Evolutionary conservation across 1,140 invertebrate genomes (phyloP).

Genomic region (Nomia melanderi): DNA sequence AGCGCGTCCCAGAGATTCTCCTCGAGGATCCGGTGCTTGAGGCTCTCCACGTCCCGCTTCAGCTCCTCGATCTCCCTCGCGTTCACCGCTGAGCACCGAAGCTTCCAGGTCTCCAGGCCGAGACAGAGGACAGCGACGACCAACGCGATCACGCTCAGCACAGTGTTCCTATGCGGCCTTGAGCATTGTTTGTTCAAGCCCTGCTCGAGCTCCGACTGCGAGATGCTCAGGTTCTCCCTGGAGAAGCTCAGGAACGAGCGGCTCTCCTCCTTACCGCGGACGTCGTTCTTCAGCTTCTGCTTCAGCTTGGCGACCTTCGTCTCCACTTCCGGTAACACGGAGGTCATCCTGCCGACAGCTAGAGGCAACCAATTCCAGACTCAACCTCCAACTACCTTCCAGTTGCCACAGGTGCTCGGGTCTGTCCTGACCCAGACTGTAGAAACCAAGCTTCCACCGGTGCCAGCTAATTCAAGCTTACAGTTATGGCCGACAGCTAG

Average conservation of each 20-base stretch:
- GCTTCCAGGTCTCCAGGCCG: slow-evolving; percentile 70
- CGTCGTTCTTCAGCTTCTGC: slow-evolving; percentile 50
- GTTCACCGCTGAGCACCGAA: slow-evolving; percentile 65
- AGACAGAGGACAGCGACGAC: slow-evolving; percentile 66
- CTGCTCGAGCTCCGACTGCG: slow-evolving; percentile 73
- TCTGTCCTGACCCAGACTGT: no score
- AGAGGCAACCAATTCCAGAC: no score
- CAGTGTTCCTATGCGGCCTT: slow-evolving; percentile 55
- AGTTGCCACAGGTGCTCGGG: no score
- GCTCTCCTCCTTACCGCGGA: slow-evolving; percentile 61
- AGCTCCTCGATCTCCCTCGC: slow-evolving; percentile 69
- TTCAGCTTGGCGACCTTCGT: slow-evolving; percentile 61
- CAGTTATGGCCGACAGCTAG: no score
- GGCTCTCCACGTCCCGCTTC: slow-evolving; percentile 68
- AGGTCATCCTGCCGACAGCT: slow-evolving; percentile 64
- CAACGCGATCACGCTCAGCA: slow-evolving; percentile 66
- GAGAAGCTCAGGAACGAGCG: slow-evolving; percentile 75
- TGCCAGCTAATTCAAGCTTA: no score
- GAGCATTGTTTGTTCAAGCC: slow-evolving; percentile 66
- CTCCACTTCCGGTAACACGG: slow-evolving; percentile 64
- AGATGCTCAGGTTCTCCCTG: slow-evolving; percentile 75
- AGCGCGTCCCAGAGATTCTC: slow-evolving; percentile 73
- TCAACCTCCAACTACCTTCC: no score
- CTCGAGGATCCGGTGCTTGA: slow-evolving; percentile 73
- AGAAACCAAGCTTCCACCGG: no score